A percentile compares a stretch with the other conserved stretches of the same genome.
phyloP scores from a whole-genome alignment of 1,140 invertebrate genomes.

The Papilio machaon region DNA sequence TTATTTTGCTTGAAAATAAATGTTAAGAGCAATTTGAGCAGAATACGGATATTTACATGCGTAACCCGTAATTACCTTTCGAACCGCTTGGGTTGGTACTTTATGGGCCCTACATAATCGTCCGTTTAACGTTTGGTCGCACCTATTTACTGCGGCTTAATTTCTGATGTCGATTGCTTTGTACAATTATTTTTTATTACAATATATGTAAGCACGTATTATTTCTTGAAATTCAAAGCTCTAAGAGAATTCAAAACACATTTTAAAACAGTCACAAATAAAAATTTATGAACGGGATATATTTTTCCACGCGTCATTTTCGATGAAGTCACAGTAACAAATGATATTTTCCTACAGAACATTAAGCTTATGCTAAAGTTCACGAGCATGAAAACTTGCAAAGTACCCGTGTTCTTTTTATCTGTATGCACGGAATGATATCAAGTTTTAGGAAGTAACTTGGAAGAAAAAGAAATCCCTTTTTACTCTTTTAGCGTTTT shows the following conservation, averaged over 20 bases:
- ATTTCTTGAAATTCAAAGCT: too few relatives aligned
- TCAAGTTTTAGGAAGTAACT: conserved; percentile 22
- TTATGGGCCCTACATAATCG: not conserved
- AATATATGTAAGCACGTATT: too few relatives aligned
- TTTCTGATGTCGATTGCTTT: not conserved
- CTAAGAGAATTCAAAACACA: not conserved
- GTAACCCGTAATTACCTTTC: conserved; percentile 9
- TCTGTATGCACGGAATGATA: conserved; percentile 19
- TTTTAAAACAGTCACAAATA: not conserved
- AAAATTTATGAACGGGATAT: conserved; percentile 6
- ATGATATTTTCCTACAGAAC: conserved; percentile 26
- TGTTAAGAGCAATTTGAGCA: not conserved
- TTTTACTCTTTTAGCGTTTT: conserved; percentile 4
- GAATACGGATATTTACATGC: conserved; percentile 11
- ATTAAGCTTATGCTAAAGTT: conserved; percentile 23
- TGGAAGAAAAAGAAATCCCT: conserved; percentile 26
- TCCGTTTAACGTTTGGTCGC: conserved; percentile 8
- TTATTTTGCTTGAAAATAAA: conserved; percentile 12
- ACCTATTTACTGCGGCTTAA: not conserved
- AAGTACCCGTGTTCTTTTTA: conserved; percentile 31
- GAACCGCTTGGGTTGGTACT: conserved; percentile 9
- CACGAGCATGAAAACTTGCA: conserved; percentile 26
- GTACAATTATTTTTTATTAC: not conserved
- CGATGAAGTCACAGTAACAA: conserved; percentile 17
- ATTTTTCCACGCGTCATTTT: conserved; percentile 1